A percentile compares a stretch with the other conserved stretches of the same genome.
Conservation (phyloP, 2,888 invertebrate genomes). For the Dolichopus griseipennis region DNA sequence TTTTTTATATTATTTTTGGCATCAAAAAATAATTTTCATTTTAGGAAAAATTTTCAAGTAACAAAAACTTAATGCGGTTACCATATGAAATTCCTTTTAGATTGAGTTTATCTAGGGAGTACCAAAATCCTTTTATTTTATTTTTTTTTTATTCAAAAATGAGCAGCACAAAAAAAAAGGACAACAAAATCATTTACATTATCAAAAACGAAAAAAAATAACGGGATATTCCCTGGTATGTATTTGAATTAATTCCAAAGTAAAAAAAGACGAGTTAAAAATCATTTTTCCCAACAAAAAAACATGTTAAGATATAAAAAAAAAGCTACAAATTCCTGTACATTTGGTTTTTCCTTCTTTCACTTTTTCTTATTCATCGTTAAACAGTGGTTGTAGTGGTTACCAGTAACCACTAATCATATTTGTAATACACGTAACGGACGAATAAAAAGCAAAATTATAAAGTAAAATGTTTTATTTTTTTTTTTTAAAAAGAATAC, state of each 20-base stretch:
- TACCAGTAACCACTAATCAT: neutral
- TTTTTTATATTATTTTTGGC: too few relatives aligned
- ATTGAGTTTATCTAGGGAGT: neutral
- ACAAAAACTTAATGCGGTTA: neutral
- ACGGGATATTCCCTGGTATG: neutral
- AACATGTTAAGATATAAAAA: too few relatives aligned
- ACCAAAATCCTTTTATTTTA: too few relatives aligned
- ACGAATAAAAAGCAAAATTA: too few relatives aligned
- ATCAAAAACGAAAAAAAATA: neutral
- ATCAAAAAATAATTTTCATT: too few relatives aligned
- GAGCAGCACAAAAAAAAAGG: too few relatives aligned
- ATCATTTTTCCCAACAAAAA: neutral
- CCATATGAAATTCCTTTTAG: conserved; percentile 1
- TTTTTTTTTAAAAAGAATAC: too few relatives aligned
- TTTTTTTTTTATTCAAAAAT: too few relatives aligned
- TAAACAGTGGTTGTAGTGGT: neutral
- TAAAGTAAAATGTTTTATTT: too few relatives aligned
- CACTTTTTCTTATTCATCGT: neutral
- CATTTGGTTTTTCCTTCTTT: neutral
- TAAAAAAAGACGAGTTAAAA: neutral
- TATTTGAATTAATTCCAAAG: neutral
- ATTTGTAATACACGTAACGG: neutral
- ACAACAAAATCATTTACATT: neutral
- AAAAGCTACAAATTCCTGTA: too few relatives aligned
- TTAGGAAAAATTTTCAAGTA: too few relatives aligned